Conservation (phyloP, 2,113 vertebrate genomes). For the Heterochromis multidens region DNA sequence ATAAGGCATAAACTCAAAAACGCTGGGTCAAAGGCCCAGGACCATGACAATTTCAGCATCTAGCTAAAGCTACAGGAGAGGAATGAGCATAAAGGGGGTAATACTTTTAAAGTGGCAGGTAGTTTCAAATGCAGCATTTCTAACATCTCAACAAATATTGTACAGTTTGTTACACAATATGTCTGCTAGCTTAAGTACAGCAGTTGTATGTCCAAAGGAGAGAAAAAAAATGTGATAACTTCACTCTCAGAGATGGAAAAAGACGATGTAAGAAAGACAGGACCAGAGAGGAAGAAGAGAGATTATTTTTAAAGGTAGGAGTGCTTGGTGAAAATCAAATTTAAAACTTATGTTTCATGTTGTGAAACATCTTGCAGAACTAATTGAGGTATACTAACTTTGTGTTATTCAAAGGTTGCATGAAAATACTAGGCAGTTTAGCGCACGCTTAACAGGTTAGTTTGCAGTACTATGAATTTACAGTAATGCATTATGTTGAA, state of each 20-base stretch:
- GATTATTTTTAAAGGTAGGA: neutral
- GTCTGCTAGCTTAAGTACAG: neutral
- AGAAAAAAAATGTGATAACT: fast-evolving
- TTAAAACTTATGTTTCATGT: too few species aligned
- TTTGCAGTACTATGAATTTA: neutral
- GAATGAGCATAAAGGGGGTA: neutral
- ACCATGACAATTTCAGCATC: too few species aligned
- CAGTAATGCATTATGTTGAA: neutral
- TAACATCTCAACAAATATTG: neutral
- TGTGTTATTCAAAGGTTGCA: neutral
- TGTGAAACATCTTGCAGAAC: neutral
- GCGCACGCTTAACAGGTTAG: neutral
- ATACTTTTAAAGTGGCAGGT: neutral
- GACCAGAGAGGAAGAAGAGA: neutral
- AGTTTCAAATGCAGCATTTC: neutral
- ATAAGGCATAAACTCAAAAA: too few species aligned
- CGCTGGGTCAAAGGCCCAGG: too few species aligned
- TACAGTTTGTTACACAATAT: neutral
- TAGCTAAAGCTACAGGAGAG: fast-evolving
- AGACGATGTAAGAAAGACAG: neutral
- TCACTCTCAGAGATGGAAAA: neutral
- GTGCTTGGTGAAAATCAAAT: too few species aligned
- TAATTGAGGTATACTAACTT: neutral
- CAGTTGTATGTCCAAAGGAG: neutral
- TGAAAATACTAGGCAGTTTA: neutral